Evolutionary conservation across 2,113 vertebrate genomes (phyloP), one percentile per base, ranked within the genome.

Genomic region (Sturnus vulgaris): DNA sequence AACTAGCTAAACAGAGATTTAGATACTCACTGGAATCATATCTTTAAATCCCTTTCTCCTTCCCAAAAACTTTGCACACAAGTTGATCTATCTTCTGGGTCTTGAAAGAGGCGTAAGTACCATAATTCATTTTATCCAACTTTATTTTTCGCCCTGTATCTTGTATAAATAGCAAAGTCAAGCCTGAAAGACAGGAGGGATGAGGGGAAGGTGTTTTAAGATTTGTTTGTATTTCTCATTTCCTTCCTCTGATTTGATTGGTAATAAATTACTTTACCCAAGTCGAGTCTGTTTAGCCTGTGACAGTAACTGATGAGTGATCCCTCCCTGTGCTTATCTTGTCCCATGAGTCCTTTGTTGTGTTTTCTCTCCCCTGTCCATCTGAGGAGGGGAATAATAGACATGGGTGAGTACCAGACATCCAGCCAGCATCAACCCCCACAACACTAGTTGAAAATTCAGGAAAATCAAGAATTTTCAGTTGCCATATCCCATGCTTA

Each of bases 91-190:
- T 44, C 52, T 59, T 79, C 24, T 2, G 0, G 5, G 18, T 72
- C 33, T 68, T 64, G 16, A 35, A 64, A 72, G 44, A 64, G 7
- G 35, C 6, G 5, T 22, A 42, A 0, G 0, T 12, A 61, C 14
- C 11, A 30, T 22, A 82, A 59, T 9, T n/a, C 21, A 50, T 10
- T 79, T 40, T 24, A 65, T 5, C 12, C 1, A 2, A 61, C 10
- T 33, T 31, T 35, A 44, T 16, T 61, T 86, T 83, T 69, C 73
- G 17, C 24, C 66, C 33, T 3, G 0, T 55, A 44, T 35, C 37
- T 75, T 70, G 8, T 28, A 75, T 37, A 63, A 90, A 79, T 12
- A 88, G 27, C 46, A 7, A 72, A 73, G 44, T 57, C 37, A 73
- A 11, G 52, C 10, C 12, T 33, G 23, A 40, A 47, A 21, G 40